Percentiles rank a stretch among this genome's conserved stretches.
phyloP scores from a whole-genome alignment of 2,888 invertebrate species.

The Argyra leucocephala region DNA sequence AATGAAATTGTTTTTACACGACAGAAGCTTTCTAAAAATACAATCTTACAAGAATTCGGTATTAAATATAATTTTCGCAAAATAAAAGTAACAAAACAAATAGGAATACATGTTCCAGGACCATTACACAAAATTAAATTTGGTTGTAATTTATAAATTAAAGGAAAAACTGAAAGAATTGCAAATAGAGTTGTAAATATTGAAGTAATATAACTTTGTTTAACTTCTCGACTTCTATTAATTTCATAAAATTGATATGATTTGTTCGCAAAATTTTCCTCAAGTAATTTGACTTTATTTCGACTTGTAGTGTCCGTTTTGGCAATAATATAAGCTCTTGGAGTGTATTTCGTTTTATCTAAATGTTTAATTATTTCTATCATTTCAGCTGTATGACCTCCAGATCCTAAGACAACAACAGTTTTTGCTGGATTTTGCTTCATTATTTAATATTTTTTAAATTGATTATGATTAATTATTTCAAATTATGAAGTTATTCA shows the following conservation, averaged over 20 bases:
- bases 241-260: conserved; percentile 44
- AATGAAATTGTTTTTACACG: conserved; percentile 82
- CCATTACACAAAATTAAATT: conserved; percentile 86
- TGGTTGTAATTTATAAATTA: conserved; percentile 61
- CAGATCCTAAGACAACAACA: conserved; percentile 40
- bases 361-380: conserved; percentile 59
- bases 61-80: conserved; percentile 58
- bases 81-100: conserved; percentile 70
- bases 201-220: conserved; percentile 73
- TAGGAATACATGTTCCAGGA: conserved; percentile 91
- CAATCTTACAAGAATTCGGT: conserved; percentile 55
- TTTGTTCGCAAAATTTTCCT: conserved; percentile 42
- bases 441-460: neutral
- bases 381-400: conserved; percentile 86
- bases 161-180: conserved; percentile 56
- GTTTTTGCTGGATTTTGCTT: conserved; percentile 19
- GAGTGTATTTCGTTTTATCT: conserved; percentile 54
- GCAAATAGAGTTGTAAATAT: conserved; percentile 69
- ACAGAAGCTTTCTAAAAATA: conserved; percentile 93
- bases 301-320: conserved; percentile 67
- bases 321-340: conserved; percentile 70
- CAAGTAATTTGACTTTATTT: conserved; percentile 51
- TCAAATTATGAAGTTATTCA: too few relatives aligned
- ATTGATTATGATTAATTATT: too few relatives aligned
- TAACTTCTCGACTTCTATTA: conserved; percentile 77